Base-by-base conservation (phyloP, 2,888 invertebrate genomes). In the Lathronympha strigana region DNA sequence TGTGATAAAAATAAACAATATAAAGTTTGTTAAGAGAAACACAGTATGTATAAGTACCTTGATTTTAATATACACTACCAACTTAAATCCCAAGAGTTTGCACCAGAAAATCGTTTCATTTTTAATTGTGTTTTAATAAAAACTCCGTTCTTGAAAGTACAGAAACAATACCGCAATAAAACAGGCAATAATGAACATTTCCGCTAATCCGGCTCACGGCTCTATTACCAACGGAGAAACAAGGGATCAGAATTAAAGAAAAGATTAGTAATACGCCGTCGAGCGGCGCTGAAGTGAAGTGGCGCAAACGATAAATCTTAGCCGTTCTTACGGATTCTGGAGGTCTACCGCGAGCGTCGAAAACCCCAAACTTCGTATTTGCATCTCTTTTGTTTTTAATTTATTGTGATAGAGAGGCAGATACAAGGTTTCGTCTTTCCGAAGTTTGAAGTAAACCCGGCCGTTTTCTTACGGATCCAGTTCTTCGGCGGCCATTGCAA, bases 241-340 rank as follows among this genome's bases (percentile, higher is more conserved):
- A 84, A 83, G 79, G 87, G 83, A 86, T 87, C 86, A 84, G 84
- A 87, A 85, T 87, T 87, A 85, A 86, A 87, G 86, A 84, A 87
- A 86, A 87, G 85, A 86, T 86, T 87, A 86, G 85, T 81, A 84
- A 84, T 84, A 82, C 82, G 72, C 81, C 80, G 79, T 76, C 80
- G 78, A 76, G 77, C 81, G 78, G 77, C 76, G 81, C 74, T 76
- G 75, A 72, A 84, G 83, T 83, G 83, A 83, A 75, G 73, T 76
- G 82, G 79, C 80, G 80, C 80, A 75, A 81, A 85, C 83, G 78
- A 89, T 90, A 89, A 90, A 90, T 90, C 88, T 89, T 86, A 77
- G 74, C 80, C 77, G 81, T 81, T 83, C 83, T 86, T 83, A 82
- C 81, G 75, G 71, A 80, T 78, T 53, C 64, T 86, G 78, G n/a